phyloP scores from a whole-genome alignment of 2,113 vertebrate species.

The Bettongia penicillata region DNA sequence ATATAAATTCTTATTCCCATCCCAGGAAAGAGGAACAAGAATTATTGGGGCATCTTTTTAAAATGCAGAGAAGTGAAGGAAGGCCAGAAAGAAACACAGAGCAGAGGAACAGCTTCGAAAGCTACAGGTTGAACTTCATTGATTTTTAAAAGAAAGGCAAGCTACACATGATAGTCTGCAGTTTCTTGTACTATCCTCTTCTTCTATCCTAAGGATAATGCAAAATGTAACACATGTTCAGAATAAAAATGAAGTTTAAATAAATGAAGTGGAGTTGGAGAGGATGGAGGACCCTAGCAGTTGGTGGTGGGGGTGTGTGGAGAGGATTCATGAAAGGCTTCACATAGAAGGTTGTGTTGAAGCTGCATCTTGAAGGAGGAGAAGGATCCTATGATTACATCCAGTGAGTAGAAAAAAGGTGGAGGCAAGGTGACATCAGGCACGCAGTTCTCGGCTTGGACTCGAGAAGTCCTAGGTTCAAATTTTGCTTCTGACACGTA shows the following conservation, averaged over 20 bases:
- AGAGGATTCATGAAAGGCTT: background rate
- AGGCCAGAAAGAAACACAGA: background rate
- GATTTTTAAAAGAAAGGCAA: background rate
- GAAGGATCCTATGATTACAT: background rate
- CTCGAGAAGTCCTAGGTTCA: background rate
- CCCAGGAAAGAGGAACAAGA: background rate
- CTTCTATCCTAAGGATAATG: background rate
- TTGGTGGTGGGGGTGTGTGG: background rate
- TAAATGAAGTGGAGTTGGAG: background rate
- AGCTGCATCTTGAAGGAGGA: background rate
- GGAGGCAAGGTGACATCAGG: background rate
- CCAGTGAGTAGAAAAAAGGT: background rate
- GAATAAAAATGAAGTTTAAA: background rate
- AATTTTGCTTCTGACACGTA: background rate
- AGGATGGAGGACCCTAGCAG: background rate
- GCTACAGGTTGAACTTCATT: background rate
- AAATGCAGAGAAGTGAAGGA: background rate
- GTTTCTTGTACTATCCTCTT: background rate
- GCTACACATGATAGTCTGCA: background rate
- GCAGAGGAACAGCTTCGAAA: background rate
- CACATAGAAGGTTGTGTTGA: background rate
- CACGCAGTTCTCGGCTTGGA: background rate
- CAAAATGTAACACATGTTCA: background rate
- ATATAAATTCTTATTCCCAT: background rate
- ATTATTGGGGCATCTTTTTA: background rate